A percentile compares a stretch with the other conserved stretches of the same genome.
Conservation (phyloP, 2,888 invertebrate species). For the Drosophila kambysellisi region DNA sequence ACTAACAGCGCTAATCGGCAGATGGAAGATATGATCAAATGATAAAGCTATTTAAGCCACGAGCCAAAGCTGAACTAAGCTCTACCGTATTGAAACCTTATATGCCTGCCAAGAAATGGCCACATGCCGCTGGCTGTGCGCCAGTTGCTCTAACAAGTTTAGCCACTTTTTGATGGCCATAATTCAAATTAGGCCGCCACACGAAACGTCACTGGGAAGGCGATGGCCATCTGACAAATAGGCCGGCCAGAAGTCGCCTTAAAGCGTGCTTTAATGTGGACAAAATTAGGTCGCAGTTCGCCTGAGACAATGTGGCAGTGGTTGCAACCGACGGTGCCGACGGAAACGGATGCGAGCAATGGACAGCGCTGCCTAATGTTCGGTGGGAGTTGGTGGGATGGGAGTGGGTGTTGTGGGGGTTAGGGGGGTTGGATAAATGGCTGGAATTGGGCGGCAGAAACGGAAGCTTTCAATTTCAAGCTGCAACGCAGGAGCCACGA, state of each 20-base stretch:
- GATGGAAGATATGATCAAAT: constrained; percentile 34
- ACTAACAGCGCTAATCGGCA: constrained; percentile 6
- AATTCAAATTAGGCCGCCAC: constrained; percentile 72
- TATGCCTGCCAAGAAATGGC: constrained; percentile 56
- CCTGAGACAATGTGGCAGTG: constrained; percentile 48
- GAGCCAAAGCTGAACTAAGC: constrained; percentile 10
- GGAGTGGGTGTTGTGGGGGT: constrained; percentile 21
- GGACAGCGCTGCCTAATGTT: constrained; percentile 74
- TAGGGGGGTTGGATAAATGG: constrained; percentile 56
- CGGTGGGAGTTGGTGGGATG: constrained; percentile 33
- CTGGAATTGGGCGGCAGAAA: constrained; percentile 51
- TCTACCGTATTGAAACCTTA: constrained; percentile 17
- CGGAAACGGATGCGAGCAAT: constrained; percentile 76
- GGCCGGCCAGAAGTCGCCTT: constrained; percentile 59
- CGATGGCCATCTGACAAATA: constrained; percentile 61
- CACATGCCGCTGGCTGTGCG: constrained; percentile 54
- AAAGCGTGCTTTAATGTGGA: constrained; percentile 66
- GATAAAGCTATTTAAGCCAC: constrained; percentile 21
- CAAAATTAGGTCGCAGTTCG: constrained; percentile 47
- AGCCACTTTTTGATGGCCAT: constrained; percentile 74
- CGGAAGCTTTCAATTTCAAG: constrained; percentile 81
- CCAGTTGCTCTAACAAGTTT: constrained; percentile 71
- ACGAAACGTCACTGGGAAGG: constrained; percentile 5
- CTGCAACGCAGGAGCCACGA: constrained; percentile 61
- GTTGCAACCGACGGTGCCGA: constrained; percentile 21